A percentile compares a stretch with the other conserved stretches of the same genome.
Conservation (phyloP, 1,140 invertebrate genomes). For the Protaetia brevitarsis region DNA sequence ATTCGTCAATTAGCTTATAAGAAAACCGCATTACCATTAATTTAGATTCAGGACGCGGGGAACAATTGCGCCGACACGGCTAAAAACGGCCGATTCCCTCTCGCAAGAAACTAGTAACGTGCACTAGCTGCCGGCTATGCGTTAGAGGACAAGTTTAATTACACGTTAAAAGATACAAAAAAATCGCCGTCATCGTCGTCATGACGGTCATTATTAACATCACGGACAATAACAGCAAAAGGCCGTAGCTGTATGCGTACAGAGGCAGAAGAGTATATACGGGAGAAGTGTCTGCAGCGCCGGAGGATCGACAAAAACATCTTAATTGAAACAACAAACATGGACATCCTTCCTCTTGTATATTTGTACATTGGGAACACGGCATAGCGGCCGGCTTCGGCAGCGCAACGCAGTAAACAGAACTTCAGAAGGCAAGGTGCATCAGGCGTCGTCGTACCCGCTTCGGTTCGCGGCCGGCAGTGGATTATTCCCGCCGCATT, state of each 20-base stretch:
- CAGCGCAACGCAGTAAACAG: neutral
- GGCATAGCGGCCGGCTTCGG: neutral
- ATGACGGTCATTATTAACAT: neutral
- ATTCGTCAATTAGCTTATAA: no score
- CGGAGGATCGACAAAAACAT: conserved; percentile 21
- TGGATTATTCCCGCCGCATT: conserved; percentile 39
- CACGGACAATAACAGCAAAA: neutral
- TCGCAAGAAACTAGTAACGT: neutral
- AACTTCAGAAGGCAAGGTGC: conserved; percentile 26
- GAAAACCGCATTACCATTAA: no score
- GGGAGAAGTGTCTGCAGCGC: neutral
- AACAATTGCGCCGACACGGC: no score
- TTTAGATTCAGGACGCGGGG: no score
- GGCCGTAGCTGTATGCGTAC: neutral
- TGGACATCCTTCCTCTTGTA: conserved; percentile 27
- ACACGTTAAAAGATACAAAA: conserved; percentile 8
- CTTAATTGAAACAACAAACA: conserved; percentile 26
- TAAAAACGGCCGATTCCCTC: no score
- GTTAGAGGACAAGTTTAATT: neutral
- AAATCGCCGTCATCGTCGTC: neutral
- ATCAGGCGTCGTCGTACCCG: conserved; percentile 20
- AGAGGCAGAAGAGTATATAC: neutral
- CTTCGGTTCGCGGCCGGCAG: neutral
- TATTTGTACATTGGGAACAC: conserved; percentile 13
- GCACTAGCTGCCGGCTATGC: neutral